phyloP scores from a whole-genome alignment of 2,888 invertebrate species.

The Hoplodrina blanda region DNA sequence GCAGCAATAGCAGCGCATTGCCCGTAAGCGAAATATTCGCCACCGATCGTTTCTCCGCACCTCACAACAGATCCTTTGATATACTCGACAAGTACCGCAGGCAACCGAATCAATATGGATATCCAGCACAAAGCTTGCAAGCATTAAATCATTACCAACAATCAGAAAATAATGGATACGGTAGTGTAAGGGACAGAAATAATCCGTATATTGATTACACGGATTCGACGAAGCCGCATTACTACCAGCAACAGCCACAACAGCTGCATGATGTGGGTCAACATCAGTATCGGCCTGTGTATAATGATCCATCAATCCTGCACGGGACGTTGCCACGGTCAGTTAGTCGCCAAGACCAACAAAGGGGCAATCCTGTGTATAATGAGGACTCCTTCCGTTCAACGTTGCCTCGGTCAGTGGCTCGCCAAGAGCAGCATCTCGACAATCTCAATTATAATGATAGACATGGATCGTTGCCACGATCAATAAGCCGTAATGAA shows the following conservation, averaged over 20 bases:
- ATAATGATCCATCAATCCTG: conserved; percentile 72
- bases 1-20: conserved; percentile 77
- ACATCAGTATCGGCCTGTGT: conserved; percentile 78
- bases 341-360: conserved; percentile 68
- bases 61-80: conserved; percentile 84
- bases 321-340: conserved; percentile 79
- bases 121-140: conserved; percentile 86
- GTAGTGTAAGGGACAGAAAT: conserved; percentile 66
- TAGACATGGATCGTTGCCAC: conserved; percentile 77
- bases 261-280: conserved; percentile 58
- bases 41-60: conserved; percentile 82
- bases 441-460: conserved; percentile 64
- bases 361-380: conserved; percentile 55
- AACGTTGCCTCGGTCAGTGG: conserved; percentile 77
- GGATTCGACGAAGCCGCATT: conserved; percentile 71
- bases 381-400: conserved; percentile 70
- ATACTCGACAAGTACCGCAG: conserved; percentile 83
- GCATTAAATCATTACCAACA: conserved; percentile 81
- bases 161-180: conserved; percentile 69
- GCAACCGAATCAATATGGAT: conserved; percentile 80
- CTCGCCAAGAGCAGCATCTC: conserved; percentile 51
- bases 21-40: conserved; percentile 87
- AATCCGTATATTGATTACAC: conserved; percentile 80
- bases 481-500: conserved; percentile 69
- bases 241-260: conserved; percentile 63